phyloP scores from a whole-genome alignment of 1,140 invertebrate genomes.

The Capitella teleta region DNA sequence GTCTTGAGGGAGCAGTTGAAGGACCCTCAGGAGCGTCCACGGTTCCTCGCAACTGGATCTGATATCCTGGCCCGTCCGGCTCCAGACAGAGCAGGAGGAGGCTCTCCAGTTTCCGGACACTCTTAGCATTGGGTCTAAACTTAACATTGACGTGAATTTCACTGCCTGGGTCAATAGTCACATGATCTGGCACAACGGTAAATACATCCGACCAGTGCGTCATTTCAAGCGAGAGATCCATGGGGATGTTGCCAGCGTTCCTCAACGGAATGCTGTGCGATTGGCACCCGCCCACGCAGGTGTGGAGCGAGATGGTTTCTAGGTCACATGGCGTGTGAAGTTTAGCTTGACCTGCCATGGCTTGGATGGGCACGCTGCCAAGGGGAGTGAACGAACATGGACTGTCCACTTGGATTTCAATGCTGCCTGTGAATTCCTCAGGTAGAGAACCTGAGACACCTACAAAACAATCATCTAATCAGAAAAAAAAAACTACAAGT shows the following conservation, averaged over 20 bases:
- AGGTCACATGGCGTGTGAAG: too few relatives aligned
- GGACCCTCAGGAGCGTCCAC: background rate
- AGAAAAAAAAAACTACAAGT: too few relatives aligned
- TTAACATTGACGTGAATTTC: constrained; percentile 2
- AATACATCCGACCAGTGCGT: constrained; percentile 7
- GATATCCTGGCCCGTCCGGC: constrained; percentile 7
- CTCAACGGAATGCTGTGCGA: constrained; percentile 2
- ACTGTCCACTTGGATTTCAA: too few relatives aligned
- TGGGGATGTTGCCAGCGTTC: constrained; percentile 10
- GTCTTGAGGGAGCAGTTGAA: background rate
- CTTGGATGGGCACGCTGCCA: too few relatives aligned
- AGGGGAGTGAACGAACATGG: too few relatives aligned
- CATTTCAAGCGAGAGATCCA: constrained; percentile 7
- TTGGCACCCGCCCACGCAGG: background rate
- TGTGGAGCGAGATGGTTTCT: too few relatives aligned
- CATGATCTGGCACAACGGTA: constrained; percentile 4
- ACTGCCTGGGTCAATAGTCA: constrained; percentile 7
- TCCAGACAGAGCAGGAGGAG: constrained; percentile 6
- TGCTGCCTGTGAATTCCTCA: too few relatives aligned
- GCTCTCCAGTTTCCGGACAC: background rate
- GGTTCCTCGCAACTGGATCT: background rate
- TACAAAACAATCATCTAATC: too few relatives aligned
- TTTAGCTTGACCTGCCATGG: too few relatives aligned
- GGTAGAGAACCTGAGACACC: too few relatives aligned
- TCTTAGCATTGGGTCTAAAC: constrained; percentile 3